phyloP scores from a whole-genome alignment of 2,797 vertebrate genomes.

The Philypnodon macrostomus region DNA sequence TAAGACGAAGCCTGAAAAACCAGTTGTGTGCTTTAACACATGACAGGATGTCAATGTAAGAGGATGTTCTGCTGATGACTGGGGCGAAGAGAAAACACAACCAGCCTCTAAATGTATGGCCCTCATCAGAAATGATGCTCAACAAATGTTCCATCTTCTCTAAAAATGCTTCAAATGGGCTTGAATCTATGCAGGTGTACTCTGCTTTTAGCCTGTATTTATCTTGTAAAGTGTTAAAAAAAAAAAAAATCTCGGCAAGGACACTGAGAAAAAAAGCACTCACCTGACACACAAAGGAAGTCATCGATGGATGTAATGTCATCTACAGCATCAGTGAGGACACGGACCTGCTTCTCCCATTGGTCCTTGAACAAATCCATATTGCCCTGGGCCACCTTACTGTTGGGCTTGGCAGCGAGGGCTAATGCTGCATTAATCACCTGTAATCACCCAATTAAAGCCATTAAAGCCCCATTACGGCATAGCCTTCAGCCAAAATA shows the following conservation, averaged over 20 bases:
- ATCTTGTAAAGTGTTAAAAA: background rate
- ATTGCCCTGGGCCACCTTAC: slow-evolving; percentile 99
- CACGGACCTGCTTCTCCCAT: slow-evolving; percentile 98
- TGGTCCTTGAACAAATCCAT: slow-evolving; percentile 99
- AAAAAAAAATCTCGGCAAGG: background rate
- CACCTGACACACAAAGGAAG: slow-evolving; percentile 97
- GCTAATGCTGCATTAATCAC: slow-evolving; percentile 97
- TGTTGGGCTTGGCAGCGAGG: slow-evolving; percentile 93
- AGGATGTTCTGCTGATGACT: slow-evolving; percentile 37
- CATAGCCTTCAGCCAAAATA: slow-evolving; percentile 59
- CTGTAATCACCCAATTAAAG: slow-evolving; percentile 80
- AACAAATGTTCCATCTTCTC: slow-evolving; percentile 6
- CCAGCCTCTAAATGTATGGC: slow-evolving; percentile 33
- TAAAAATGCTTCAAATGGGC: slow-evolving; percentile 6
- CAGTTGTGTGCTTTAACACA: slow-evolving; percentile 57
- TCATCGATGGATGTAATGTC: slow-evolving; percentile 98
- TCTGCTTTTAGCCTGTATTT: background rate
- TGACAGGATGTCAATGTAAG: slow-evolving; percentile 61
- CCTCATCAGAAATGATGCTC: slow-evolving; percentile 23
- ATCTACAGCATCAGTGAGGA: slow-evolving; percentile 96
- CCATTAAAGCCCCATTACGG: slow-evolving; percentile 65
- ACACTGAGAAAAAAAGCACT: slow-evolving; percentile 59
- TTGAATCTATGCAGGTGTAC: slow-evolving; percentile 6
- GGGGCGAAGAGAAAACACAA: slow-evolving; percentile 18
- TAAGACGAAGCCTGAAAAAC: slow-evolving; percentile 50